These are phyloP conservation scores for Psittacula derbiana DNA, from an alignment of 2,797 vertebrate genomes.

Conservation along the genomic window DNA sequence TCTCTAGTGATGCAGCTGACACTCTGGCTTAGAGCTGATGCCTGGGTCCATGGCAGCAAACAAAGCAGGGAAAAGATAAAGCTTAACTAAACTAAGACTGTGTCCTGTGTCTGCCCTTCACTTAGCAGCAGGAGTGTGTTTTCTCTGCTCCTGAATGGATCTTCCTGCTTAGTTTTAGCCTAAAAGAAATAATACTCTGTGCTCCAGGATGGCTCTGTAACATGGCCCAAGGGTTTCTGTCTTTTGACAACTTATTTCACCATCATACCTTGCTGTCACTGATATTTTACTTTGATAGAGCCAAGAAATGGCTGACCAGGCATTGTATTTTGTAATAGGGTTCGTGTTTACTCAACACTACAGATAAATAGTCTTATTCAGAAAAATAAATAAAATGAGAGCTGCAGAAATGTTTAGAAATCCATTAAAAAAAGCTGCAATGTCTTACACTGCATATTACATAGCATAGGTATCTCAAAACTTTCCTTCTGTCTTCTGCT, in stretches of 20 bases:
- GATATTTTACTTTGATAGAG: neutral
- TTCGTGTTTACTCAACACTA: neutral
- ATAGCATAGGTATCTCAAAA: neutral
- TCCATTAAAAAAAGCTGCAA: neutral
- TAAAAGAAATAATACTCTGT: rapidly evolving
- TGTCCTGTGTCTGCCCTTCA: neutral
- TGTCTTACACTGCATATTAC: neutral
- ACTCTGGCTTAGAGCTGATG: neutral
- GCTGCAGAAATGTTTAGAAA: neutral
- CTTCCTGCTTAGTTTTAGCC: neutral
- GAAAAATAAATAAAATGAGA: neutral
- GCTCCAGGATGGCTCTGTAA: neutral
- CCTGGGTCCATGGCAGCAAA: neutral
- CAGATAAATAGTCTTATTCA: neutral
- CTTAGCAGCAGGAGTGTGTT: neutral
- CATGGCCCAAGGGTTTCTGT: neutral
- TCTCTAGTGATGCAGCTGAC: neutral
- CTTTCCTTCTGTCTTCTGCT: neutral
- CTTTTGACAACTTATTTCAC: neutral
- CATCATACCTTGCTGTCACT: neutral
- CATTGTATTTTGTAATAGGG: neutral
- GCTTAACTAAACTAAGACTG: neutral
- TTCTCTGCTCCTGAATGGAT: neutral
- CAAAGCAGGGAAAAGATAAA: neutral
- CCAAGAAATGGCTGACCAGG: neutral